phyloP scores from a whole-genome alignment of 2,113 vertebrate genomes.

The Sturnus vulgaris region DNA sequence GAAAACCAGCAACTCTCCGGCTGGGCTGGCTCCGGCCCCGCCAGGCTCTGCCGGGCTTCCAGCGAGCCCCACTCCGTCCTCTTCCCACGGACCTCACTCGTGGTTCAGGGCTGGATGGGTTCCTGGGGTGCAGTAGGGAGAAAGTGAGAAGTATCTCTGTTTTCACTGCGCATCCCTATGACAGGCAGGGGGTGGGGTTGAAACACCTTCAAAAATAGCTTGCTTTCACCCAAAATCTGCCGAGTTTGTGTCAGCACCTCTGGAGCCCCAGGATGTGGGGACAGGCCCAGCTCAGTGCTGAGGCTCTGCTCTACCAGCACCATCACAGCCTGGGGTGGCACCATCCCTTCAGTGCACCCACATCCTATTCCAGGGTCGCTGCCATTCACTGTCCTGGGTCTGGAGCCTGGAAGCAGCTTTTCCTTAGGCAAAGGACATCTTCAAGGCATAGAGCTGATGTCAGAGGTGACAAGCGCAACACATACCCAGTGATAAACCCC shows the following conservation, averaged over 20 bases:
- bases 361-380: rapidly evolving
- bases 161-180: neutral
- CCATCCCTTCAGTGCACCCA: neutral
- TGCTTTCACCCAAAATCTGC: neutral
- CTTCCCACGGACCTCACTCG: rapidly evolving
- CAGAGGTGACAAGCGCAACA: neutral
- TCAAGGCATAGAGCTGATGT: neutral
- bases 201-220: neutral
- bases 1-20: conserved; percentile 12
- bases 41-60: neutral
- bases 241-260: neutral
- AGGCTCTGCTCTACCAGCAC: neutral
- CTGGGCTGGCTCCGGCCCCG: neutral
- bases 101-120: rapidly evolving
- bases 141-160: neutral
- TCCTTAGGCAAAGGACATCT: neutral
- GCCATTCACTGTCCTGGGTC: neutral
- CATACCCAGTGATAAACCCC: neutral
- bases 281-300: neutral
- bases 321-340: rapidly evolving
- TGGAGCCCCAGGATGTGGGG: rapidly evolving
- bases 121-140: neutral
- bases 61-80: neutral
- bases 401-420: neutral
- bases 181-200: rapidly evolving